Percentiles rank a stretch among this genome's conserved stretches.
phyloP scores from a whole-genome alignment of 2,888 invertebrate genomes.

The Cosmopolites sordidus region DNA sequence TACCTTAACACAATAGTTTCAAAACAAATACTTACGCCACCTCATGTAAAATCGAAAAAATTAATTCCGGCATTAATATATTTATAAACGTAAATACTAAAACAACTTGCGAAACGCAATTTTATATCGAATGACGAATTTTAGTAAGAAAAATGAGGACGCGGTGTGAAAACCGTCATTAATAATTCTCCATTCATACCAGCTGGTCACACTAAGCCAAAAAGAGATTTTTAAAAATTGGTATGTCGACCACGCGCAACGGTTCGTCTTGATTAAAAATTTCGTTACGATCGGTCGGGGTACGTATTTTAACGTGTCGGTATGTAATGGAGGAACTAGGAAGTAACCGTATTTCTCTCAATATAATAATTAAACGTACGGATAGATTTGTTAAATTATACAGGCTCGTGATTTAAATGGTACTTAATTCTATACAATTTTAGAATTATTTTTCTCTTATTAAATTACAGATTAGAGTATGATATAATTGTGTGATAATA shows the following conservation, averaged over 20 bases:
- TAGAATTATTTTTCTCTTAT: too few relatives aligned
- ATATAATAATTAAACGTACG: neutral
- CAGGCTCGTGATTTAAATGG: too few relatives aligned
- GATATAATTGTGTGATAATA: too few relatives aligned
- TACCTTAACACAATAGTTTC: too few relatives aligned
- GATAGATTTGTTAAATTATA: too few relatives aligned
- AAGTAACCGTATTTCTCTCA: conserved; percentile 6
- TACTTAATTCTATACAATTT: too few relatives aligned
- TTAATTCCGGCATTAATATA: too few relatives aligned
- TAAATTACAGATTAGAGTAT: too few relatives aligned
- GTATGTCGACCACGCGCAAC: conserved; percentile 6
- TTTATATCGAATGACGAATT: neutral
- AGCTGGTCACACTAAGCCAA: neutral
- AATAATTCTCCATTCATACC: conserved; percentile 8
- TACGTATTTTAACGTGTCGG: conserved; percentile 9
- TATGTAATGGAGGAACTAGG: conserved; percentile 13
- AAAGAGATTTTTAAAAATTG: conserved; percentile 5
- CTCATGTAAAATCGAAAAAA: too few relatives aligned
- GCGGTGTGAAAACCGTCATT: conserved; percentile 10
- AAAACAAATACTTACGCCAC: too few relatives aligned
- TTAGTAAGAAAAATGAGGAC: conserved; percentile 3
- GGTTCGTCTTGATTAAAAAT: conserved; percentile 3
- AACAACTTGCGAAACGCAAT: too few relatives aligned
- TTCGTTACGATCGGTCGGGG: conserved; percentile 5
- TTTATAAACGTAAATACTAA: too few relatives aligned